Evolutionary conservation across 2,888 invertebrate genomes (phyloP).

Genomic region (Leucophora obtusa): DNA sequence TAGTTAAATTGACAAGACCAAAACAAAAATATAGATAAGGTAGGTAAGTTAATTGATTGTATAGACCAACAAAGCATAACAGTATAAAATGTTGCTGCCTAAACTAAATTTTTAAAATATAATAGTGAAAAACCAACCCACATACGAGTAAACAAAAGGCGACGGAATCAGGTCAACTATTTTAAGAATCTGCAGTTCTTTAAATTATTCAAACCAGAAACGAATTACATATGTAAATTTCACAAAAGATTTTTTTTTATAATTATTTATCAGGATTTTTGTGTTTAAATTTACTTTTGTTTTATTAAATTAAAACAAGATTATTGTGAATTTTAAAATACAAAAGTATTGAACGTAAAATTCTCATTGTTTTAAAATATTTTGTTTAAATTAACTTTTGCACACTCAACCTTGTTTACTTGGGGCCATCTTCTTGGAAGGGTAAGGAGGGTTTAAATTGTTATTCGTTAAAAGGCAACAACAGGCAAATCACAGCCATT

Average conservation of each 20-base stretch:
- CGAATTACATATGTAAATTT: no score
- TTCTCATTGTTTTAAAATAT: background rate
- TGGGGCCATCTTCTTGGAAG: background rate
- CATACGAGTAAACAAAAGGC: background rate
- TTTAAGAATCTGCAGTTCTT: background rate
- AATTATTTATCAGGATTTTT: no score
- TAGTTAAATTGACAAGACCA: constrained; percentile 1
- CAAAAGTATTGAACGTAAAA: no score
- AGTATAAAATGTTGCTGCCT: background rate
- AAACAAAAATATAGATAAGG: constrained; percentile 9
- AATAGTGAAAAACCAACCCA: background rate
- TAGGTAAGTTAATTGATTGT: background rate
- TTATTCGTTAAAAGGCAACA: background rate
- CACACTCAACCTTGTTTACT: background rate
- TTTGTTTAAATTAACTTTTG: background rate
- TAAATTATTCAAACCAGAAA: background rate
- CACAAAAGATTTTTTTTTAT: no score
- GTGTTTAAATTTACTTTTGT: no score
- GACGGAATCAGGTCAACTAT: background rate
- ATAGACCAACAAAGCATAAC: background rate
- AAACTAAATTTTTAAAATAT: background rate
- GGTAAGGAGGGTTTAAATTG: background rate
- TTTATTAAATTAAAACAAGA: no score
- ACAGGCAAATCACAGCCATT: background rate
- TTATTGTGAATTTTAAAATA: no score